A percentile compares a stretch with the other conserved stretches of the same genome.
These are phyloP conservation scores for Clusia tigrina DNA, from an alignment of 2,888 invertebrate species.

Conservation along the genomic window DNA sequence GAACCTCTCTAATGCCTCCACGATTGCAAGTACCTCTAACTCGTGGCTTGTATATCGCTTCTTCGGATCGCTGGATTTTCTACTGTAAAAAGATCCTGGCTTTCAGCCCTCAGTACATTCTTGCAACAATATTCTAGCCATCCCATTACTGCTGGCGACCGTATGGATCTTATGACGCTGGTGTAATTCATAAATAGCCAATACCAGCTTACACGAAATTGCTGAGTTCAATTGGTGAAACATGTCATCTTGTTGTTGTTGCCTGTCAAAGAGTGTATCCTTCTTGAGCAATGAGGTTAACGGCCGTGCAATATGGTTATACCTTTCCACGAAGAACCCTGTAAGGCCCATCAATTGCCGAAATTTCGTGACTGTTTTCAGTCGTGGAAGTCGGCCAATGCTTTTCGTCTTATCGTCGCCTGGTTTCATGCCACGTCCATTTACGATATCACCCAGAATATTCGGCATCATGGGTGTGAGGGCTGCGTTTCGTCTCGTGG, in stretches of 20 bases:
- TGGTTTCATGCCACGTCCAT: conserved; percentile 2
- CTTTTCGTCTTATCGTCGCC: conserved; percentile 22
- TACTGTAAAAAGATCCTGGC: not conserved
- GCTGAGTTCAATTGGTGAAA: not conserved
- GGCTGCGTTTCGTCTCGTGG: too few species aligned
- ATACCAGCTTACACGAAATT: conserved; percentile 39
- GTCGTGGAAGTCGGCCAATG: conserved; percentile 25
- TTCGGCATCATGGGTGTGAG: too few species aligned
- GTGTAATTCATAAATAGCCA: conserved; percentile 36
- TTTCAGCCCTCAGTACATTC: not conserved
- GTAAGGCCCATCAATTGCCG: conserved; percentile 28
- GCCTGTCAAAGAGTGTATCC: not conserved
- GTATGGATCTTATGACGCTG: conserved; percentile 43
- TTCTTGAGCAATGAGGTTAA: not conserved
- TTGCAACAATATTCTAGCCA: conserved; percentile 52
- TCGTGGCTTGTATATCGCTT: conserved; percentile 55
- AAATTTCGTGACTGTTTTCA: conserved; percentile 18
- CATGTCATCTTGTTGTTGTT: not conserved
- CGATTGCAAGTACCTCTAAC: conserved; percentile 42
- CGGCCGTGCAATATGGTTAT: not conserved
- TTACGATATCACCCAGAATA: conserved; percentile 24
- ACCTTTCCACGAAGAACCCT: conserved; percentile 20
- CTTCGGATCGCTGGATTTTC: not conserved
- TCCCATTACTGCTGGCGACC: conserved; percentile 48
- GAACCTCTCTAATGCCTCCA: conserved; percentile 46